These are phyloP conservation scores for Eonycteris spelaea DNA, from an alignment of 2,113 vertebrate genomes.

Conservation along the genomic window DNA sequence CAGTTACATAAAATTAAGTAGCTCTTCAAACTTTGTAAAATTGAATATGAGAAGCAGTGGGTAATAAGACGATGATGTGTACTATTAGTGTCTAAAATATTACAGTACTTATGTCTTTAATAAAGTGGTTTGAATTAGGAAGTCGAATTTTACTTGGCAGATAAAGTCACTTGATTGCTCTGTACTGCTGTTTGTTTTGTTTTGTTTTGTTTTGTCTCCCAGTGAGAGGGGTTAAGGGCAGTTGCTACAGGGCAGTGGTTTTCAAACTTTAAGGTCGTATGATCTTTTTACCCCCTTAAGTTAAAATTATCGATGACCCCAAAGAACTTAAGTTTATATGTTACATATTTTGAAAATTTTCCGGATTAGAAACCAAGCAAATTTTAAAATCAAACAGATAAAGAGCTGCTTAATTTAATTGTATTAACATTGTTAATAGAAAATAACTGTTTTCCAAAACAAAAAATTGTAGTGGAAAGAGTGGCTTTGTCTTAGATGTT, in stretches of 20 bases:
- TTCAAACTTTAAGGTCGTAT: neutral
- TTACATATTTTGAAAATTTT: conserved; percentile 8
- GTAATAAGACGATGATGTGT: neutral
- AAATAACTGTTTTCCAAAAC: neutral
- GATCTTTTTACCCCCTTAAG: neutral
- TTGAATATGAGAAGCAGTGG: neutral
- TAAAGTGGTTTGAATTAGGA: conserved; percentile 7
- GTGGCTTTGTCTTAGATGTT: neutral
- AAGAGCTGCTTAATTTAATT: neutral
- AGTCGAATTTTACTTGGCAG: neutral
- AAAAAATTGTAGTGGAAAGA: neutral
- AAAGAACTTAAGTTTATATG: neutral
- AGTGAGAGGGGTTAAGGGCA: neutral
- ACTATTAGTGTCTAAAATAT: neutral
- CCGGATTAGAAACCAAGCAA: neutral
- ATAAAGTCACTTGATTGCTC: neutral
- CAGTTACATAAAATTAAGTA: conserved; percentile 41
- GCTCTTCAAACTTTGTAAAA: conserved; percentile 39
- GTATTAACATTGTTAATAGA: neutral
- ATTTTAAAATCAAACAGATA: neutral
- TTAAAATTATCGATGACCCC: neutral
- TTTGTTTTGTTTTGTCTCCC: neutral
- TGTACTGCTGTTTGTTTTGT: neutral
- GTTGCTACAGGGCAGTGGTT: neutral
- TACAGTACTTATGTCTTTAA: neutral